Evolutionary conservation across 2,113 vertebrate genomes (phyloP).

Genomic region (Psephotus haematonotus): DNA sequence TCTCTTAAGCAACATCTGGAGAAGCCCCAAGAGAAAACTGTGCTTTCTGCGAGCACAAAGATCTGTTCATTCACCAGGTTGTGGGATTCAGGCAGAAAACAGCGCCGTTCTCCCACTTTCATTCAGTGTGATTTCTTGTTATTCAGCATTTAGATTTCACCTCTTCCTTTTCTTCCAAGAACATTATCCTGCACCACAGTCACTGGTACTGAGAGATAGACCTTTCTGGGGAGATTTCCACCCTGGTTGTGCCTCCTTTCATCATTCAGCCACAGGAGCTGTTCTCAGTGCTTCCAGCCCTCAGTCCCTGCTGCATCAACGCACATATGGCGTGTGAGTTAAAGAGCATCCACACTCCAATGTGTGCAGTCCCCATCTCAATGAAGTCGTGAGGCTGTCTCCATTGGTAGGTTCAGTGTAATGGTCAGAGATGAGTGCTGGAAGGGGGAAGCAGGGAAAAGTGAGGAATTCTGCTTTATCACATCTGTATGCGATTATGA

Average conservation of each 20-base stretch:
- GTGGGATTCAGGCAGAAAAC: not conserved
- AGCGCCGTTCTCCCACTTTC: not conserved
- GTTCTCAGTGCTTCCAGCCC: not conserved
- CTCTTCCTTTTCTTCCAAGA: not conserved
- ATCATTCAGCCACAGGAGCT: not conserved
- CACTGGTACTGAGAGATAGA: not conserved
- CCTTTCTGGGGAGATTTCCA: not conserved
- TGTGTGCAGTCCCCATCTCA: not conserved
- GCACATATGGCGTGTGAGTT: not conserved
- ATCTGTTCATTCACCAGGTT: not conserved
- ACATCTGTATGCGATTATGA: not conserved
- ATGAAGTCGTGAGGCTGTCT: not conserved
- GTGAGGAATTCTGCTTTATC: not conserved
- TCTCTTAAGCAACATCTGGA: conserved; percentile 46
- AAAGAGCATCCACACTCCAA: not conserved
- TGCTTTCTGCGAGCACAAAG: conserved; percentile 14
- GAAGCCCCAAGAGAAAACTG: conserved; percentile 2
- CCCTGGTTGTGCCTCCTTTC: not conserved
- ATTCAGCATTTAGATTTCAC: not conserved
- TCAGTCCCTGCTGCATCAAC: not conserved
- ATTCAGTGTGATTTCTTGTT: not conserved
- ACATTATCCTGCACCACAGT: not conserved
- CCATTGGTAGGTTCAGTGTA: not conserved
- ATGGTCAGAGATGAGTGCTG: not conserved
- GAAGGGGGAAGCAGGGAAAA: not conserved